Base-by-base conservation (phyloP, 2,113 vertebrate species). In the Nestor notabilis region DNA sequence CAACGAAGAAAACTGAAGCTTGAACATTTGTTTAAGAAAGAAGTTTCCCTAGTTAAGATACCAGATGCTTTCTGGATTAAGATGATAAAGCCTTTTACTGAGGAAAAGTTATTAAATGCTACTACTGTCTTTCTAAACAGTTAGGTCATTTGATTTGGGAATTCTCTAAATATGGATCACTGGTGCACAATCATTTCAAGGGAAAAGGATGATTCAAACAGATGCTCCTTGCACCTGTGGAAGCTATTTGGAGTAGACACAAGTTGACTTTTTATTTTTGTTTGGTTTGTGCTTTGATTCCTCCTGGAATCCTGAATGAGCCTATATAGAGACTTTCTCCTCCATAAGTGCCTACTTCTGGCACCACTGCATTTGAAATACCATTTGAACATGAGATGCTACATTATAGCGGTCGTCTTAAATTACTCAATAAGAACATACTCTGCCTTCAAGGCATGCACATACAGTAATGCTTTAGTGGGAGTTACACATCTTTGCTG, bases 251-350 rank as follows among this genome's bases (percentile, higher is more conserved):
- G 46, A 95, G 69, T 25, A 39, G 82, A 94, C 29, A 56, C 50
- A 96, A 63, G 89, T 20, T 95, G 96, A 58, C 61, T 88, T 95
- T 96, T 93, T 88, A 95, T 95, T 95, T 97, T 95, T 92, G 64
- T 95, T 96, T 94, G 56, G 71, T 97, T 98, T 96, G 93, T 72
- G 83, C 85, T 96, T 96, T n/a, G 60, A 88, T 90, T 95, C 70
- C 83, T 83, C n/a, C 44, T 76, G 81, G 87, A 97, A 95, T 90
- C 55, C 84, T 92, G 63, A 97, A 94, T 21, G 9, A 91, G 50
- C 43, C 83, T 94, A 83, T 65, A 92, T 44, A 66, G 29, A 94
- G 60, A 53, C 82, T 83, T 60, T 87, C 83, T 97, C 90, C 92
- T 94, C 92, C 68, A 0, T 16, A 58, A 97, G 86, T 70, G 70